Evolutionary conservation across 2,113 vertebrate species (phyloP).

Genomic region (Caranx melampygus): DNA sequence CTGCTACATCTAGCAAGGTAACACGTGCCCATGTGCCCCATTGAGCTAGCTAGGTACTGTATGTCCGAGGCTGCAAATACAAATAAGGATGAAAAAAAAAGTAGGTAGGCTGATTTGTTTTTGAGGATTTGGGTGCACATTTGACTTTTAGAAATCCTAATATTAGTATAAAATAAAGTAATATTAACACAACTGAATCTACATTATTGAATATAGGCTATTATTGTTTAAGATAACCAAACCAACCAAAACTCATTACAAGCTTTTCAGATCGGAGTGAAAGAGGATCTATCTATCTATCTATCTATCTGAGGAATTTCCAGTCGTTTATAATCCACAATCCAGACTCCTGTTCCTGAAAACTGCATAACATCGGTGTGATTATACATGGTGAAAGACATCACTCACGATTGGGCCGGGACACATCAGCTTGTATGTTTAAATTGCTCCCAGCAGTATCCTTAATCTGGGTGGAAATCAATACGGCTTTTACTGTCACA

Average conservation of each 20-base stretch:
- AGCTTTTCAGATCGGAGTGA: too few species aligned
- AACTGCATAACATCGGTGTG: slow-evolving; percentile 19
- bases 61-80: background rate
- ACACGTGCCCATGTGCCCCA: background rate
- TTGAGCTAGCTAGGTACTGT: background rate
- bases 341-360: slow-evolving; percentile 17
- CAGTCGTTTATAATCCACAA: slow-evolving; percentile 21
- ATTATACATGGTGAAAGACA: slow-evolving; percentile 72
- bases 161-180: too few species aligned
- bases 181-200: too few species aligned
- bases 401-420: slow-evolving; percentile 71
- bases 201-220: too few species aligned
- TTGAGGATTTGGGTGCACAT: too few species aligned
- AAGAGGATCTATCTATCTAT: background rate
- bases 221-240: too few species aligned
- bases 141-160: too few species aligned
- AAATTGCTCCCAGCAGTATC: slow-evolving; percentile 85
- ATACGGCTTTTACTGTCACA: slow-evolving; percentile 85
- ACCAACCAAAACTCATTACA: too few species aligned
- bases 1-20: background rate
- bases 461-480: slow-evolving; percentile 84
- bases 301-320: background rate
- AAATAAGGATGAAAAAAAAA: background rate
- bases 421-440: slow-evolving; percentile 81
- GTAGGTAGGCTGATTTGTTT: too few species aligned